Conservation (phyloP, 1,140 invertebrate genomes). For the Tribolium madens region DNA sequence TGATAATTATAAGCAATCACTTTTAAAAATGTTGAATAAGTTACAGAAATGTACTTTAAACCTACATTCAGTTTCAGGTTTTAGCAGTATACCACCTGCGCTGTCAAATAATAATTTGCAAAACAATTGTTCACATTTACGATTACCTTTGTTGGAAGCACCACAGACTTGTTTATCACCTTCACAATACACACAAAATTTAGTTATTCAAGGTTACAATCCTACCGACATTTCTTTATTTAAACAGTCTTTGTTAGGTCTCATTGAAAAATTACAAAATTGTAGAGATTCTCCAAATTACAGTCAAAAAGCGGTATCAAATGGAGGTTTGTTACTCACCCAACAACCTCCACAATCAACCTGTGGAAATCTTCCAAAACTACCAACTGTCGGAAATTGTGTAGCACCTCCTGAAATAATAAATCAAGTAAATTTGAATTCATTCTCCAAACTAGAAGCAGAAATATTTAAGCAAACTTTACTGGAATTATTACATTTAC, state of each 20-base stretch:
- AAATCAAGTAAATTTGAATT: slow-evolving; percentile 3
- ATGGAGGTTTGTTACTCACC: no score
- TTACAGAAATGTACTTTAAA: neutral
- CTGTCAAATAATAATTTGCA: neutral
- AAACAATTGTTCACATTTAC: neutral
- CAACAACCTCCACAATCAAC: neutral
- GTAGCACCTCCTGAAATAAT: neutral
- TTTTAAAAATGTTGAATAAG: neutral
- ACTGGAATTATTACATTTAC: neutral
- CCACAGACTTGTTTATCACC: neutral
- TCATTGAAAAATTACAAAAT: neutral
- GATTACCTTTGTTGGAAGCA: neutral
- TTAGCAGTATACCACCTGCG: no score
- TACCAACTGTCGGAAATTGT: slow-evolving; percentile 10
- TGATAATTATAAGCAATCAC: neutral
- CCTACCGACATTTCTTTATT: neutral
- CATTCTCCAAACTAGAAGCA: neutral
- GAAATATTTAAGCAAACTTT: slow-evolving; percentile 9
- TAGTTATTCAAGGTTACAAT: neutral
- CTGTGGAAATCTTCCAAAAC: slow-evolving; percentile 4
- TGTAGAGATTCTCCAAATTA: neutral
- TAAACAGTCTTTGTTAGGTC: neutral
- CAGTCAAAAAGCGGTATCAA: neutral
- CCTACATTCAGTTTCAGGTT: neutral
- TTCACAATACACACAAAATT: neutral